Evolutionary conservation across 92 coral and sea anemone genomes (phyloP), one percentile per base, ranked within the genome.

Genomic region (Diadumene lineata): DNA sequence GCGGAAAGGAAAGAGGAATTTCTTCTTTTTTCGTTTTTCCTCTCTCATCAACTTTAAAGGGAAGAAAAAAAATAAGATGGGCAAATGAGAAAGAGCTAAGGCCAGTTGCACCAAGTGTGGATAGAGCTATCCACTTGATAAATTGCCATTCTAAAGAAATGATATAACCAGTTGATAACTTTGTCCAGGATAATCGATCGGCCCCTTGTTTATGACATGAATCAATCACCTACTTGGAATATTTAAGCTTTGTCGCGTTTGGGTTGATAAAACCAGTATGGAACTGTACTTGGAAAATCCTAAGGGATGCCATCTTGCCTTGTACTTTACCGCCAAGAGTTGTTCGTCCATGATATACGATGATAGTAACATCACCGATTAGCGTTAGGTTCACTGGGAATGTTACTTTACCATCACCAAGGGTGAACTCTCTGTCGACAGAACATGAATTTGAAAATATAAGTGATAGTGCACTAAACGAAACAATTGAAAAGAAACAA

Each of bases 291-390:
- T 87, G 90, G 77, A 96, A 96, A 64, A 96, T 81, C 55, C 93
- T 82, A 73, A 96, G 89, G 10, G 99, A 96, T 0, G 99, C 94
- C 74, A 96, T 91, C 82, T 93, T 89, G 0, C 99, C 99, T 68
- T 96, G 99, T 18, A 96, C 99, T 50, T 96, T 96, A 0, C 99
- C 99, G 15, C 99, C 99, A 10, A 96, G 93, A 1, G 99, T 96
- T 6, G 99, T 88, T 34, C 99, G 84, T 1, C 91, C 99, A 26
- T 96, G 99, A 78, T 96, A 96, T 33, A 92, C 97, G 23, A 89
- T 87, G 43, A 96, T 62, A 0, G 96, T 92, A 8, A 96, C 96
- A 64, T 96, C 99, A 34, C 99, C 99, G 66, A 92, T 97, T 6
- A 96, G 73, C 57, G 97, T 93, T 60, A 96, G 78, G 60, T 93